phyloP scores from a whole-genome alignment of 1,140 invertebrate species.

The Linepithema humile region DNA sequence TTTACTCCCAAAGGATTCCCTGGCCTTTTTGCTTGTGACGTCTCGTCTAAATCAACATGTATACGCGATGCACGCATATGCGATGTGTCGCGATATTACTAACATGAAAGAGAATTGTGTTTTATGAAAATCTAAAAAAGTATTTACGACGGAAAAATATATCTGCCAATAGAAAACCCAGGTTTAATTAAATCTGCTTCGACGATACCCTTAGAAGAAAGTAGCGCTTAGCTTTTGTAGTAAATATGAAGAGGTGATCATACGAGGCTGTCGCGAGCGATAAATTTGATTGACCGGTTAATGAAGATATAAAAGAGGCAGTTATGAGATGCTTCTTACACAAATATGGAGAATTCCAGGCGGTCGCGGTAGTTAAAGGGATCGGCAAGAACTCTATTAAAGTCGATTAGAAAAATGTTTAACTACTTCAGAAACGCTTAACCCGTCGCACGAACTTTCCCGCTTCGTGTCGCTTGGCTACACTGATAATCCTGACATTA shows the following conservation, averaged over 20 bases:
- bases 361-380: constrained; percentile 43
- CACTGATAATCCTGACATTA: constrained; percentile 59
- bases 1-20: constrained; percentile 7
- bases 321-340: constrained; percentile 30
- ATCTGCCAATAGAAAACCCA: background rate
- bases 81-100: background rate
- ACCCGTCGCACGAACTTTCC: constrained; percentile 52
- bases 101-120: background rate
- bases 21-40: background rate
- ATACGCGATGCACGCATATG: background rate
- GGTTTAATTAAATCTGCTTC: no score
- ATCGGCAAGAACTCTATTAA: constrained; percentile 55
- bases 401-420: constrained; percentile 58
- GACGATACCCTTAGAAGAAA: no score
- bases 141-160: background rate
- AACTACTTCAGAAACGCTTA: constrained; percentile 55
- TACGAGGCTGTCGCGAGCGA: background rate
- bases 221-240: background rate
- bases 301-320: constrained; percentile 48
- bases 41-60: background rate
- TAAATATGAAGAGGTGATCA: background rate
- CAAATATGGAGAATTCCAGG: background rate
- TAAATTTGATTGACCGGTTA: background rate
- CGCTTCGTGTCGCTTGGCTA: constrained; percentile 52
- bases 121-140: background rate